These are phyloP conservation scores for Hybognathus amarus DNA, from an alignment of 2,797 vertebrate genomes.

Conservation along the genomic window DNA sequence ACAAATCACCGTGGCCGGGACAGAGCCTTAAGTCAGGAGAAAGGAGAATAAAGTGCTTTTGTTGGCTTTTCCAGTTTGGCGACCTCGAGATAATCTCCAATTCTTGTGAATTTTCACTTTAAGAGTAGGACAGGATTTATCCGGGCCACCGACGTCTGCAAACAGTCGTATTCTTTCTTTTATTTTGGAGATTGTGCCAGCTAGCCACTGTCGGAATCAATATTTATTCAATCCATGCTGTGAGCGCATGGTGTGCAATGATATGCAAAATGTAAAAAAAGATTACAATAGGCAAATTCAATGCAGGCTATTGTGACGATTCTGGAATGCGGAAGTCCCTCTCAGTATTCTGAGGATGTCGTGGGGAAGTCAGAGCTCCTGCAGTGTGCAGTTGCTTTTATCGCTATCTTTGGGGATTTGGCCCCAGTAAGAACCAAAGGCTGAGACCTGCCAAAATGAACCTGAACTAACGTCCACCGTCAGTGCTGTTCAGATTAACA, in stretches of 20 bases:
- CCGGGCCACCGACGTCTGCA: slow-evolving; percentile 10
- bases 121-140: slow-evolving; percentile 46
- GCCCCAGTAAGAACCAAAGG: not conserved
- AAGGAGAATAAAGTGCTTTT: slow-evolving; percentile 36
- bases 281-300: slow-evolving; percentile 39
- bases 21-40: slow-evolving; percentile 33
- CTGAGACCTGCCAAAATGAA: too few species aligned
- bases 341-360: slow-evolving; percentile 4
- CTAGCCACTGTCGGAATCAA: slow-evolving; percentile 67
- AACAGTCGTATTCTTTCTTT: slow-evolving; percentile 45
- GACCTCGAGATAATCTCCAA: slow-evolving; percentile 28
- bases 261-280: slow-evolving; percentile 28
- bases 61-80: slow-evolving; percentile 34
- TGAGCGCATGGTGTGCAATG: slow-evolving; percentile 59
- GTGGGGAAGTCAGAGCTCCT: not conserved
- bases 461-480: not conserved
- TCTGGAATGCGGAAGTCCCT: not conserved
- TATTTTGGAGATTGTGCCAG: slow-evolving; percentile 58
- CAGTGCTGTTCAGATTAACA: not conserved
- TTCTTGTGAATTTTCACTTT: slow-evolving; percentile 38
- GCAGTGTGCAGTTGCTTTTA: not conserved
- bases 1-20: slow-evolving; percentile 55
- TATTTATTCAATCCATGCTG: slow-evolving; percentile 64
- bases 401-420: not conserved
- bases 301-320: not conserved